Conservation (phyloP, 2,888 invertebrate species). For the Rambutsinella grinnellia region DNA sequence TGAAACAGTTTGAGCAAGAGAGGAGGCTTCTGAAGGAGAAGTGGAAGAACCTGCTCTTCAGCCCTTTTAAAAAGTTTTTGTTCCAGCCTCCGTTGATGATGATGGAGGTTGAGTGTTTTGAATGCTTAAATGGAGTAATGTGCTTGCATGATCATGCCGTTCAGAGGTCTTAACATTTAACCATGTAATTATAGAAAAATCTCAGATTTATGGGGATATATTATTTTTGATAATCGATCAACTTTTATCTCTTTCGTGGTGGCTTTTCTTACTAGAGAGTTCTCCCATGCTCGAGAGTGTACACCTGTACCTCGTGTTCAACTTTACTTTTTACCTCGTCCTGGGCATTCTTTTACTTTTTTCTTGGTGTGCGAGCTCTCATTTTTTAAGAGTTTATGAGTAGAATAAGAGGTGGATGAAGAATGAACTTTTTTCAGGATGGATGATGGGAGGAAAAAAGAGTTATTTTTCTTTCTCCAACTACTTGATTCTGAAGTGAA, state of each 20-base stretch:
- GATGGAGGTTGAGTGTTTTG: constrained; percentile 46
- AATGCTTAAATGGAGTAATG: constrained; percentile 22
- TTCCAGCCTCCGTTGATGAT: constrained; percentile 44
- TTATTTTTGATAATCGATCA: constrained; percentile 59
- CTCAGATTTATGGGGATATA: constrained; percentile 58
- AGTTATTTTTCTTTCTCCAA: constrained; percentile 17
- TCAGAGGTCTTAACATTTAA: neutral
- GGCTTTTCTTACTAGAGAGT: neutral
- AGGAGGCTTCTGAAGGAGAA: constrained; percentile 43
- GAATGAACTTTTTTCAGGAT: constrained; percentile 1
- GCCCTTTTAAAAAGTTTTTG: constrained; percentile 19
- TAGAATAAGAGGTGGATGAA: no score
- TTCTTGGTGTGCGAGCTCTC: constrained; percentile 19
- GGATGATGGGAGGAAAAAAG: neutral
- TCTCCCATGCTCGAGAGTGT: neutral
- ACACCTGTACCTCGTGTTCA: constrained; percentile 18
- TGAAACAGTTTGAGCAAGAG: neutral
- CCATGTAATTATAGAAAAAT: constrained; percentile 58
- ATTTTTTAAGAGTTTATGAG: neutral
- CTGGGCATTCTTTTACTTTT: neutral
- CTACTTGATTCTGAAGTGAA: no score
- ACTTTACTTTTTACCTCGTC: neutral
- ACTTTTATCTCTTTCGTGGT: constrained; percentile 36
- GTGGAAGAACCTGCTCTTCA: constrained; percentile 41
- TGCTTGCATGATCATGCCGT: constrained; percentile 23